Conservation (phyloP, 2,113 vertebrate species). For the Planiliza haematocheilus region DNA sequence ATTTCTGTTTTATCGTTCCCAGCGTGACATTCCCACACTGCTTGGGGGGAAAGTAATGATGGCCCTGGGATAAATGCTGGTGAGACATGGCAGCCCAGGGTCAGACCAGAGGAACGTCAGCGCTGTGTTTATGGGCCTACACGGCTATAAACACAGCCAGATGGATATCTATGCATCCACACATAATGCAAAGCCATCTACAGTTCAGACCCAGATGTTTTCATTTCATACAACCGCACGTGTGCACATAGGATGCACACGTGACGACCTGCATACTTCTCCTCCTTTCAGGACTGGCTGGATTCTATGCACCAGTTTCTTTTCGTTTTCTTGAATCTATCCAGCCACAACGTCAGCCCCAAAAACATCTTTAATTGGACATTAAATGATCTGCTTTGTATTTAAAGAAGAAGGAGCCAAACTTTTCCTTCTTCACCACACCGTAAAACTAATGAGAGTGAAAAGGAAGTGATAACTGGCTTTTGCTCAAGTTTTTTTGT, state of each 20-base stretch:
- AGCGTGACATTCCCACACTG: constrained; percentile 77
- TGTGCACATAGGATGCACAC: constrained; percentile 3
- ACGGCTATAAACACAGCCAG: constrained; percentile 70
- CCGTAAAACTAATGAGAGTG: constrained; percentile 18
- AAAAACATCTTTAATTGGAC: background rate
- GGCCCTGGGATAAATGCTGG: constrained; percentile 76
- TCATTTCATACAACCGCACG: constrained; percentile 39
- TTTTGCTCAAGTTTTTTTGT: background rate
- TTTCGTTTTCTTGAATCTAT: background rate
- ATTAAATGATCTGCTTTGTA: background rate
- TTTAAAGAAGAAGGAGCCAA: background rate
- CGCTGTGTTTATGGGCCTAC: constrained; percentile 70
- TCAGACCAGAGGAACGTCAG: constrained; percentile 74
- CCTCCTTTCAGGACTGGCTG: background rate
- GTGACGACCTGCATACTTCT: constrained; percentile 11
- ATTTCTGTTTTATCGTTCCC: constrained; percentile 77
- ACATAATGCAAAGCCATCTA: constrained; percentile 52
- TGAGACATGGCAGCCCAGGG: constrained; percentile 75
- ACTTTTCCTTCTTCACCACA: background rate
- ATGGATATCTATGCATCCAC: constrained; percentile 73
- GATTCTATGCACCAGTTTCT: background rate
- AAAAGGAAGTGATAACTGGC: constrained; percentile 1
- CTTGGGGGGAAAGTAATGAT: constrained; percentile 77
- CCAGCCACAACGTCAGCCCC: background rate
- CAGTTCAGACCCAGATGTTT: constrained; percentile 57